Conservation (phyloP, 1,140 invertebrate species). For the Belonocnema kinseyi region DNA sequence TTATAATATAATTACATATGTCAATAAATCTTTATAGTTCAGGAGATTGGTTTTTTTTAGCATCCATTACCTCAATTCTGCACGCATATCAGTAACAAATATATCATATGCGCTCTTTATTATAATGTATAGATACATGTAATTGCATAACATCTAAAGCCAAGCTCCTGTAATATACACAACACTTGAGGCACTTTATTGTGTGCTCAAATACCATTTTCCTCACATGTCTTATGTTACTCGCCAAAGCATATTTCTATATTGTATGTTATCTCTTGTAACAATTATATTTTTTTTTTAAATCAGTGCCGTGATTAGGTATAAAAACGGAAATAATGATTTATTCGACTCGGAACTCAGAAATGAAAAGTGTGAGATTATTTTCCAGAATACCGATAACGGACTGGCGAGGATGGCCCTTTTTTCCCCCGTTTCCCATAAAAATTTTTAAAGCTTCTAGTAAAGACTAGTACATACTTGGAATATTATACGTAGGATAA, state of each 20-base stretch:
- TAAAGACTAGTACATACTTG: constrained; percentile 54
- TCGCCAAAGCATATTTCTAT: constrained; percentile 72
- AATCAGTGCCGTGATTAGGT: constrained; percentile 64
- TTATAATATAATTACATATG: constrained; percentile 70
- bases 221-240: constrained; percentile 66
- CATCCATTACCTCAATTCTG: constrained; percentile 70
- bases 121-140: constrained; percentile 73
- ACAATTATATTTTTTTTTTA: constrained; percentile 67
- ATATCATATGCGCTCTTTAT: constrained; percentile 73
- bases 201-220: constrained; percentile 74
- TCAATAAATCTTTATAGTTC: constrained; percentile 69
- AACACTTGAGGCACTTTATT: constrained; percentile 77
- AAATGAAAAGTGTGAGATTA: constrained; percentile 16
- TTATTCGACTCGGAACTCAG: background rate
- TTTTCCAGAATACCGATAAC: constrained; percentile 69
- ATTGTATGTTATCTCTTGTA: constrained; percentile 68
- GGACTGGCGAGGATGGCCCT: constrained; percentile 15
- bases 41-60: constrained; percentile 69
- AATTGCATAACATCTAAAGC: constrained; percentile 75
- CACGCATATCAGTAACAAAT: constrained; percentile 75
- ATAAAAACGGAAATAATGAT: constrained; percentile 54
- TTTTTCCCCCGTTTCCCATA: constrained; percentile 30
- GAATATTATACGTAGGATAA: constrained; percentile 45
- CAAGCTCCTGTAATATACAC: constrained; percentile 75
- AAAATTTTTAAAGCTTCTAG: constrained; percentile 54